Conservation (phyloP, 1,140 invertebrate genomes). For the Leptinotarsa texana region DNA sequence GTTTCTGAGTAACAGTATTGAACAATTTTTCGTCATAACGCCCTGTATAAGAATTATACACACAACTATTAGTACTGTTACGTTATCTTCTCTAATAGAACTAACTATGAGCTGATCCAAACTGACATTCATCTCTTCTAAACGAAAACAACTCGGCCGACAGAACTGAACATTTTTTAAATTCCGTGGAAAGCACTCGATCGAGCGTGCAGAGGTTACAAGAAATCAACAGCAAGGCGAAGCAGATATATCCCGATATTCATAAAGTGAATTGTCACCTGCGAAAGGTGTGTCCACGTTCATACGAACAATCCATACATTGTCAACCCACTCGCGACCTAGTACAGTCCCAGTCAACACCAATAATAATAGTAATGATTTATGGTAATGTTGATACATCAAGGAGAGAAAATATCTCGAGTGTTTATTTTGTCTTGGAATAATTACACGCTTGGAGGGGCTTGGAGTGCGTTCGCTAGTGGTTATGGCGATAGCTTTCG, state of each 20-base stretch:
- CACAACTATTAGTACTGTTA: too few species aligned
- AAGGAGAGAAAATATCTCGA: conserved; percentile 21
- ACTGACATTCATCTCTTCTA: too few species aligned
- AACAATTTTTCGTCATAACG: too few species aligned
- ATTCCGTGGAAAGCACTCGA: conserved; percentile 4
- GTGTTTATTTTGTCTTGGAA: conserved; percentile 27
- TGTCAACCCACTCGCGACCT: conserved; percentile 28
- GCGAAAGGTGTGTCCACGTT: conserved; percentile 27
- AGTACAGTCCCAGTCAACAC: conserved; percentile 28
- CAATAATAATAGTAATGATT: conserved; percentile 31
- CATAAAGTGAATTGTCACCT: conserved; percentile 32
- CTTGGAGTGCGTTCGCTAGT: conserved; percentile 13
- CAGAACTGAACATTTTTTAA: background rate
- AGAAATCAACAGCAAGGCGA: conserved; percentile 14
- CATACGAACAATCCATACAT: conserved; percentile 30
- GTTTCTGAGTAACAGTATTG: too few species aligned
- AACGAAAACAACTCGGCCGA: background rate
- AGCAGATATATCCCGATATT: conserved; percentile 27
- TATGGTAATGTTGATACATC: conserved; percentile 31
- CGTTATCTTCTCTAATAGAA: too few species aligned
- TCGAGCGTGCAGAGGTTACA: conserved; percentile 11
- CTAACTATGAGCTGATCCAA: too few species aligned
- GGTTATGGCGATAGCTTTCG: background rate
- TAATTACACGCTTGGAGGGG: conserved; percentile 22
- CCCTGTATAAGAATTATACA: too few species aligned